Evolutionary conservation across 2,888 invertebrate species (phyloP).

Genomic region (Epistrophe eligans): DNA sequence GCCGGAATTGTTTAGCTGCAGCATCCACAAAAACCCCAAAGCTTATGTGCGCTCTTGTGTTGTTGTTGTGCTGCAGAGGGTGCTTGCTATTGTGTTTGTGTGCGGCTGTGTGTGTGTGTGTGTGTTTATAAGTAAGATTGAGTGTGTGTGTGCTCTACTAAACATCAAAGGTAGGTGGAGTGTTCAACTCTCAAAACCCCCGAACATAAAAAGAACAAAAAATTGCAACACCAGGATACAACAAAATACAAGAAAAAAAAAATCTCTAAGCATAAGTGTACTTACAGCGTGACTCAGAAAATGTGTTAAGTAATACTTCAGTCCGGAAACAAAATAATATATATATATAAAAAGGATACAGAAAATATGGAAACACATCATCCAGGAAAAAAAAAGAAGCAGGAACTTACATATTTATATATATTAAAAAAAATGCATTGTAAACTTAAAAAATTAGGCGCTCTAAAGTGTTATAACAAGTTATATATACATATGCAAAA

Average conservation of each 20-base stretch:
- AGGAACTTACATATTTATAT: neutral
- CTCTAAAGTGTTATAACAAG: conserved; percentile 49
- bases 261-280: conserved; percentile 73
- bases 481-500: conserved; percentile 46
- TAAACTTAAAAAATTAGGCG: conserved; percentile 63
- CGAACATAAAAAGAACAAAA: conserved; percentile 75
- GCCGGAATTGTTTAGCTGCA: conserved; percentile 69
- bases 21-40: conserved; percentile 64
- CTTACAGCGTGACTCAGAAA: conserved; percentile 77
- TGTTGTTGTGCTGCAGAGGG: conserved; percentile 36
- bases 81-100: conserved; percentile 35
- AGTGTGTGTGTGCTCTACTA: conserved; percentile 71
- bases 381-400: conserved; percentile 20
- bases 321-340: conserved; percentile 69
- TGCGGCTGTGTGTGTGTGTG: conserved; percentile 6
- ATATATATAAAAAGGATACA: conserved; percentile 54
- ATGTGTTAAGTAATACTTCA: conserved; percentile 77
- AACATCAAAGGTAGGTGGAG: conserved; percentile 75
- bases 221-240: conserved; percentile 73
- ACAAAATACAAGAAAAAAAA: conserved; percentile 49
- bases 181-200: conserved; percentile 70
- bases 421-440: conserved; percentile 40
- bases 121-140: conserved; percentile 40
- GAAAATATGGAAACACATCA: conserved; percentile 50
- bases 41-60: conserved; percentile 60